Conservation (phyloP, 1,140 invertebrate genomes). For the Gerris buenoi region DNA sequence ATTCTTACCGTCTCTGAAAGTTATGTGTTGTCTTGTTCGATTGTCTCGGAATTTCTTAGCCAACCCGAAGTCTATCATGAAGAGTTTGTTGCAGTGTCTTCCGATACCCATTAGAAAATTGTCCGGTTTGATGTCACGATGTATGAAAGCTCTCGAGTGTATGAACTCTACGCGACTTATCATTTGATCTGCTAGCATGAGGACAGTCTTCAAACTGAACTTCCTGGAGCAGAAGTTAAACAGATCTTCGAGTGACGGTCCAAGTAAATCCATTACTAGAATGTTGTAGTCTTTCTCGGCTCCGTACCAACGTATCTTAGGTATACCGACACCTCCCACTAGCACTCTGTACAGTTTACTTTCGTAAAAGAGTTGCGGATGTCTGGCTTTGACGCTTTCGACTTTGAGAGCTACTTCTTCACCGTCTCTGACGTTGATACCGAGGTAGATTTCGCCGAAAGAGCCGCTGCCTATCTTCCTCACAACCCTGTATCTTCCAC, state of each 20-base stretch:
- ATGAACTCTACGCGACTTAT: slow-evolving; percentile 82
- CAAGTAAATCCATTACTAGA: slow-evolving; percentile 89
- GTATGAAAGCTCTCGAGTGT: slow-evolving; percentile 91
- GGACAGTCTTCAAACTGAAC: slow-evolving; percentile 92
- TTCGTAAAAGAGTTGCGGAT: slow-evolving; percentile 90
- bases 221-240: slow-evolving; percentile 91
- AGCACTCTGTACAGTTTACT: slow-evolving; percentile 85
- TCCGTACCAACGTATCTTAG: slow-evolving; percentile 58
- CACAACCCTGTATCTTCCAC: slow-evolving; percentile 82
- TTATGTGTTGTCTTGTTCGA: slow-evolving; percentile 72
- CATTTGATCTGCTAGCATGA: slow-evolving; percentile 93
- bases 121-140: slow-evolving; percentile 88
- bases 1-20: slow-evolving; percentile 92
- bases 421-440: slow-evolving; percentile 88
- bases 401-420: slow-evolving; percentile 96
- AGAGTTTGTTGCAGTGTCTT: slow-evolving; percentile 86
- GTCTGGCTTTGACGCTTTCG: slow-evolving; percentile 77
- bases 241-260: slow-evolving; percentile 87
- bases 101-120: slow-evolving; percentile 98
- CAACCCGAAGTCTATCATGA: slow-evolving; percentile 92
- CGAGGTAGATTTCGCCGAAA: slow-evolving; percentile 96
- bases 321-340: slow-evolving; percentile 86
- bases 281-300: slow-evolving; percentile 87
- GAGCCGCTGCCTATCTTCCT: slow-evolving; percentile 95
- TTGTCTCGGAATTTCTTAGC: slow-evolving; percentile 90